phyloP scores from a whole-genome alignment of 2,797 vertebrate species.

The Macropodus opercularis region DNA sequence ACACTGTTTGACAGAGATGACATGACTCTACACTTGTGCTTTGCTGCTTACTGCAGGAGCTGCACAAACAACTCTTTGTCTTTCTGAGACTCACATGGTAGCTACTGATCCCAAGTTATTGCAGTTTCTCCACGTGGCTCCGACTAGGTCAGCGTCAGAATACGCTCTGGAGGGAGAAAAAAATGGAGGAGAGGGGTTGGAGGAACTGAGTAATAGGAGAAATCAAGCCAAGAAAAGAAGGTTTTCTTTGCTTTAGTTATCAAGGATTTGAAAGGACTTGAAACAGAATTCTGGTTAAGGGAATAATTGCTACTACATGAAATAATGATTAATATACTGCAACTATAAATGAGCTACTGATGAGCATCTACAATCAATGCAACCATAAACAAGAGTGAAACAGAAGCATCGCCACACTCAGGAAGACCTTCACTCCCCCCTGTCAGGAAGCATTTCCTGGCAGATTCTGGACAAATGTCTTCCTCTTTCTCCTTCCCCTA shows the following conservation, averaged over 20 bases:
- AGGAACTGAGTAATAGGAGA: conserved; percentile 54
- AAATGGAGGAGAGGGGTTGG: conserved; percentile 36
- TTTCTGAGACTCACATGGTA: conserved; percentile 64
- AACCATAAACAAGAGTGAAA: conserved; percentile 41
- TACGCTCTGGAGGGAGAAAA: conserved; percentile 42
- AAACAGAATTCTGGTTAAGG: conserved; percentile 1
- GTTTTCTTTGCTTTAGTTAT: conserved; percentile 47
- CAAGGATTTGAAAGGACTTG: conserved; percentile 12
- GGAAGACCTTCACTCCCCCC: conserved; percentile 64
- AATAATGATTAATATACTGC: background rate
- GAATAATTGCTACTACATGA: background rate
- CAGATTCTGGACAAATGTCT: conserved; percentile 60
- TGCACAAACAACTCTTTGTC: conserved; percentile 73
- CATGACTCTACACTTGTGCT: conserved; percentile 37
- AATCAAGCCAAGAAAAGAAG: conserved; percentile 57
- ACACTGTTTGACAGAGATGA: conserved; percentile 51
- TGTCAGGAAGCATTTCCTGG: conserved; percentile 77
- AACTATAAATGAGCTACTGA: background rate
- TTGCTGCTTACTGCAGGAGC: conserved; percentile 32
- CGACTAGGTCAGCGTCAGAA: conserved; percentile 46
- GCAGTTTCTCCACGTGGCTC: conserved; percentile 64
- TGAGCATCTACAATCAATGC: conserved; percentile 3
- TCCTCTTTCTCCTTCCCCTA: conserved; percentile 47
- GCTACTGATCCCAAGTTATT: conserved; percentile 54
- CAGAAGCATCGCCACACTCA: conserved; percentile 48